Evolutionary conservation across 2,888 invertebrate genomes (phyloP).

Genomic region (Harmothoe impar): DNA sequence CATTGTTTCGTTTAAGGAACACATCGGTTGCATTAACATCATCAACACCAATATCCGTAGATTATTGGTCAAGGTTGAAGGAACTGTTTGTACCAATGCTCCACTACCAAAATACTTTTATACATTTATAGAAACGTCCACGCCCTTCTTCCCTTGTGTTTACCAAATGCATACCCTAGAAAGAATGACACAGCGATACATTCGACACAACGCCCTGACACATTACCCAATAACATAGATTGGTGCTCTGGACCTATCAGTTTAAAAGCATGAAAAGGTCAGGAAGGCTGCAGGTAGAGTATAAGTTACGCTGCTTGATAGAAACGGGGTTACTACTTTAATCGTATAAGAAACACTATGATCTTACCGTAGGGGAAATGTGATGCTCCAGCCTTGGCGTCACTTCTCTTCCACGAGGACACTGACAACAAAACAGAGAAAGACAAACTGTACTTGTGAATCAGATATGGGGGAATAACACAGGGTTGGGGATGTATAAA

Average conservation of each 20-base stretch:
- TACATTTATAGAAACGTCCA: no score
- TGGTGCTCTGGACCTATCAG: not conserved
- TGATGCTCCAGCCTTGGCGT: not conserved
- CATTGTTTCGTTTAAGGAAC: no score
- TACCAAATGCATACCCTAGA: not conserved
- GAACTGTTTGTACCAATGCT: no score
- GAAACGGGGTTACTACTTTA: not conserved
- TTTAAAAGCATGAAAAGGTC: not conserved
- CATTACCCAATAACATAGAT: not conserved
- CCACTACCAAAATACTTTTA: no score
- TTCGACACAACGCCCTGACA: not conserved
- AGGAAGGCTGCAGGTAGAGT: not conserved
- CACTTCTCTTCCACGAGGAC: conserved; percentile 50
- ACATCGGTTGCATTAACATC: no score
- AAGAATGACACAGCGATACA: not conserved
- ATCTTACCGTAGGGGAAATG: conserved; percentile 60
- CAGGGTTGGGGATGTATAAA: conserved; percentile 3
- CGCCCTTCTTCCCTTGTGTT: no score
- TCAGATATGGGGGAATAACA: not conserved
- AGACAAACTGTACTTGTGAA: not conserved
- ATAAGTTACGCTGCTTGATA: not conserved
- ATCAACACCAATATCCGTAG: no score
- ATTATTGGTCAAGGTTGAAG: no score
- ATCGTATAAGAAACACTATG: no score
- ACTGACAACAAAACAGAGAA: conserved; percentile 4